Evolutionary conservation across 2,113 vertebrate species (phyloP), one percentile per base, ranked within the genome.

Genomic region (Dicentrarchus labrax): DNA sequence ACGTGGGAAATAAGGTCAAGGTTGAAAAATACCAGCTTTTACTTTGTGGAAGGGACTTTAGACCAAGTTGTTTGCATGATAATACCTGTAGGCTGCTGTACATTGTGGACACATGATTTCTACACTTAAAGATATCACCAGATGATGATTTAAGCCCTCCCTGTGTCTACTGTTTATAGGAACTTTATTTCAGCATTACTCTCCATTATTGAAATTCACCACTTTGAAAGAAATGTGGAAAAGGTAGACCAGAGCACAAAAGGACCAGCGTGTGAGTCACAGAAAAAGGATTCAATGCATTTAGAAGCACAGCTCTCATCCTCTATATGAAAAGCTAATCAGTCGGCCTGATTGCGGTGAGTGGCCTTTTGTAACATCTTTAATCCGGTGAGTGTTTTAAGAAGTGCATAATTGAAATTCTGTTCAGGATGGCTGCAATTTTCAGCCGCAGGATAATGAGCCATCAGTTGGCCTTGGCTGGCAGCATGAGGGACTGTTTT

Each of bases 361-460:
- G 90, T 96, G 94, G 94, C 94, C 94, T 94, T 86, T 92, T 95
- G 90, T 94, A 91, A 90, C 91, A 94, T 94, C 83, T 93, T 93
- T 95, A 95, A 94, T 95, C 87, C 72, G 65, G 82, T 74, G 93
- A 94, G 91, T 95, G 95, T 96, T 96, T 96, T 96, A 94, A 95
- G 90, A 96, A 94, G 84, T 74, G 71, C 95, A 95, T 96, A 95
- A 97, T 96, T 97, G 95, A 96, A 97, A 97, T 97, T 96, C 96
- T 95, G 86, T 95, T 93, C 77, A 94, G 97, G 95, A 93, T 91
- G 89, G 96, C 90, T 91, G 94, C 86, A 96, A 97, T 97, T 97
- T 96, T 93, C 92, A 92, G 90, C 92, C 92, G 88, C 90, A 93
- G 95, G 94, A 97, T 97, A 97, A 97, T 96, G 96, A 96, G 94